Evolutionary conservation across 2,113 vertebrate species (phyloP).

Genomic region (Calonectris borealis): DNA sequence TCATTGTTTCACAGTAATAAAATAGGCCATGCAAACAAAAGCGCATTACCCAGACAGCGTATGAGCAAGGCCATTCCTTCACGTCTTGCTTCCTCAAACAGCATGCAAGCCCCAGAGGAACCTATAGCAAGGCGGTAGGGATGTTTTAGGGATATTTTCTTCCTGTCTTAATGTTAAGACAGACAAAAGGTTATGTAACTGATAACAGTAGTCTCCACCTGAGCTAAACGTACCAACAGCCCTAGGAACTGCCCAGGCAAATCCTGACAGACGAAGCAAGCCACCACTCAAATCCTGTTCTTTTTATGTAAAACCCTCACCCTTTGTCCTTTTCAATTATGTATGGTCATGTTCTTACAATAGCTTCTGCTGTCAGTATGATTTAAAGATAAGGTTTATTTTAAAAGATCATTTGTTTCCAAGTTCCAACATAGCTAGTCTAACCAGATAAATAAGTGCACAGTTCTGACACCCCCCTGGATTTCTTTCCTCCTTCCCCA

Average conservation of each 20-base stretch:
- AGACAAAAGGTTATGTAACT: not conserved
- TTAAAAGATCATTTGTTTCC: conserved; percentile 6
- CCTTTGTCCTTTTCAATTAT: conserved; percentile 58
- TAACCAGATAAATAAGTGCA: not conserved
- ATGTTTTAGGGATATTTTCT: not conserved
- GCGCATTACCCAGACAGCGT: rapidly evolving
- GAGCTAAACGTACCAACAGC: not conserved
- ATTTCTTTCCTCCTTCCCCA: not conserved
- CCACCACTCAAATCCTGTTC: not conserved
- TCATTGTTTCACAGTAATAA: not conserved
- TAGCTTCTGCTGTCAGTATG: conserved; percentile 25
- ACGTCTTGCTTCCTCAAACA: not conserved
- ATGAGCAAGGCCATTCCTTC: not conserved
- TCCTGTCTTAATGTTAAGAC: not conserved
- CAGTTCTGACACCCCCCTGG: not conserved
- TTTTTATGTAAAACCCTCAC: conserved; percentile 1
- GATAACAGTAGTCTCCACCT: not conserved
- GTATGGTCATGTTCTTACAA: conserved; percentile 34
- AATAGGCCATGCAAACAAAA: not conserved
- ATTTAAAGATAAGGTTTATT: conserved; percentile 43
- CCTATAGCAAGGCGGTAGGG: not conserved
- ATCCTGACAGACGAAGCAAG: not conserved
- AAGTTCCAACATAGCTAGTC: not conserved
- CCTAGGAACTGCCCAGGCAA: not conserved
- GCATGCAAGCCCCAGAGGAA: not conserved